Percentiles rank a stretch among this genome's conserved stretches.
phyloP scores from a whole-genome alignment of 1,140 invertebrate genomes.

The Drosophila pallidifrons region DNA sequence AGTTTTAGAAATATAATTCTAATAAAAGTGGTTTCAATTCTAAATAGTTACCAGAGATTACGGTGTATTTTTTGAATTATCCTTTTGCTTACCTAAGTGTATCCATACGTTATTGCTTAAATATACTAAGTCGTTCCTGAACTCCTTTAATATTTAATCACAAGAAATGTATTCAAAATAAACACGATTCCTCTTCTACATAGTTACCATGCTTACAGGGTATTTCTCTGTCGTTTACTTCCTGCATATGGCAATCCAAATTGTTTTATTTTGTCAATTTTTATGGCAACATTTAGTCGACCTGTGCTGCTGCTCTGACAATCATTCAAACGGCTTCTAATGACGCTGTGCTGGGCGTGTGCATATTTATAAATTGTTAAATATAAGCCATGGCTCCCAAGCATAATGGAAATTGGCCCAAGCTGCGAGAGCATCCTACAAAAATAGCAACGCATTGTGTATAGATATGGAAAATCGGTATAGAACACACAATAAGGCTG shows the following conservation, averaged over 20 bases:
- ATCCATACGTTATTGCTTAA: no score
- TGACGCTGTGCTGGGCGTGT: slow-evolving; percentile 38
- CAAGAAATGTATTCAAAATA: no score
- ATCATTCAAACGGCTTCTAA: slow-evolving; percentile 57
- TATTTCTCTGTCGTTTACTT: slow-evolving; percentile 2
- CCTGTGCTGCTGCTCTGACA: slow-evolving; percentile 32
- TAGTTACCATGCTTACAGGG: background rate
- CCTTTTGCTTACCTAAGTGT: no score
- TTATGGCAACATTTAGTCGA: slow-evolving; percentile 26
- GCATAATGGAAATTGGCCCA: slow-evolving; percentile 41
- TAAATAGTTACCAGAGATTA: no score
- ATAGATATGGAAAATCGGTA: slow-evolving; percentile 78
- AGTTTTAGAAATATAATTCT: background rate
- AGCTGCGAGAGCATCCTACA: slow-evolving; percentile 32
- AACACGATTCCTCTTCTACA: no score
- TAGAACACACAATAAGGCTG: slow-evolving; percentile 65
- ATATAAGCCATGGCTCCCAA: slow-evolving; percentile 43
- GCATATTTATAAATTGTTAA: slow-evolving; percentile 55
- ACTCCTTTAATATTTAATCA: no score
- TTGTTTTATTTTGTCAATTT: slow-evolving; percentile 39
- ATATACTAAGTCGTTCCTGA: no score
- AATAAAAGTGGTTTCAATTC: no score
- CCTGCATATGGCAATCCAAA: background rate
- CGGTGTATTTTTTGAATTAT: no score
- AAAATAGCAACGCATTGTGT: slow-evolving; percentile 74